Percentiles rank a stretch among this genome's conserved stretches.
phyloP scores from a whole-genome alignment of 2,888 invertebrate species.

The Pedicia rivosa region DNA sequence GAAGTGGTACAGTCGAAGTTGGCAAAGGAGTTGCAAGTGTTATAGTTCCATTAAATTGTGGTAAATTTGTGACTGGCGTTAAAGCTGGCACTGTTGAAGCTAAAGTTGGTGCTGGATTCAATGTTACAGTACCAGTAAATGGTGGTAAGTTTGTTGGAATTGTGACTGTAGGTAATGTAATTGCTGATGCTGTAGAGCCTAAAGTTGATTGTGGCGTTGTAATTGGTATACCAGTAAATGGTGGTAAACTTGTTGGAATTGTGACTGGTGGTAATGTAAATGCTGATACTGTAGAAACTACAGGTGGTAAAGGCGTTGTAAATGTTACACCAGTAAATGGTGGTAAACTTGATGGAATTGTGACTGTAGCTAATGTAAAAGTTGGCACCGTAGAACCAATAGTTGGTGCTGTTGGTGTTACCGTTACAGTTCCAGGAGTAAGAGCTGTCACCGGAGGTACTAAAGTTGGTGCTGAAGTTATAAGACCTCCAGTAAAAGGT shows the following conservation, averaged over 20 bases:
- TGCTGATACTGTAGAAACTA: not conserved
- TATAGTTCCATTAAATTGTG: not conserved
- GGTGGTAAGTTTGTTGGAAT: not conserved
- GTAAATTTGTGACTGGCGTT: no score
- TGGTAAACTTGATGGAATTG: slow-evolving; percentile 7
- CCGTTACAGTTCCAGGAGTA: slow-evolving; percentile 8
- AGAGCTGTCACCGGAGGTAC: no score
- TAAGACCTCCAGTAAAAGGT: not conserved
- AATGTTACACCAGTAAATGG: not conserved
- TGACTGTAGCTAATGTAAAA: slow-evolving; percentile 5
- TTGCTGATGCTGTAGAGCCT: no score
- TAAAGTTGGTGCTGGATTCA: no score
- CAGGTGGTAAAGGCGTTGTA: slow-evolving; percentile 4
- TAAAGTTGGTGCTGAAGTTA: no score
- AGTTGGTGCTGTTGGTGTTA: slow-evolving; percentile 7
- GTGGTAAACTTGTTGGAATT: slow-evolving; percentile 1
- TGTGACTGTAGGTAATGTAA: no score
- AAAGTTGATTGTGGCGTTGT: no score
- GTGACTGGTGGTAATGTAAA: not conserved
- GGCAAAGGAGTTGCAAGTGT: no score
- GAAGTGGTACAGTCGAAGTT: no score
- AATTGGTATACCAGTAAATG: not conserved
- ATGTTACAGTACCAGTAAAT: not conserved
- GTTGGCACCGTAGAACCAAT: not conserved
- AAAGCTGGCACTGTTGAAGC: no score